A percentile compares a stretch with the other conserved stretches of the same genome.
Evolutionary conservation across 2,888 invertebrate species (phyloP).

Genomic region (Petrolisthes cinctipes): DNA sequence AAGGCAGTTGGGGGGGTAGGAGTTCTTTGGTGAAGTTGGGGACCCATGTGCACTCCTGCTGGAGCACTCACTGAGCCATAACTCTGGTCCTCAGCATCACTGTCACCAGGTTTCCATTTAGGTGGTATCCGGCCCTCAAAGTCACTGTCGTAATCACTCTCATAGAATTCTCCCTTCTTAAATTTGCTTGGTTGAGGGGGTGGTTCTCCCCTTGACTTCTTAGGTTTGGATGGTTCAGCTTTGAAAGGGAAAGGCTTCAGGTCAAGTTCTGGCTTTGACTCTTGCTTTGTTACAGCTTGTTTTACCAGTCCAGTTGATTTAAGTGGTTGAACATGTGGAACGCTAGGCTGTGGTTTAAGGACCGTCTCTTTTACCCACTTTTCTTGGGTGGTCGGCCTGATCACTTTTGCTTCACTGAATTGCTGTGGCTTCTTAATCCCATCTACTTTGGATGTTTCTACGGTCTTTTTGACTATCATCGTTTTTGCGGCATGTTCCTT

Average conservation of each 20-base stretch:
- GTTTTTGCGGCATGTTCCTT: neutral
- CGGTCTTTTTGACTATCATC: constrained; percentile 2
- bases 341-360: neutral
- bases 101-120: constrained; percentile 77
- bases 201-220: constrained; percentile 69
- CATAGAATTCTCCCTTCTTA: constrained; percentile 76
- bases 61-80: constrained; percentile 74
- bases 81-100: constrained; percentile 74
- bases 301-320: constrained; percentile 63
- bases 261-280: constrained; percentile 66
- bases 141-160: constrained; percentile 82
- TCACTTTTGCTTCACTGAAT: constrained; percentile 1
- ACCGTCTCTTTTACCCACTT: constrained; percentile 4
- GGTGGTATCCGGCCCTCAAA: constrained; percentile 74
- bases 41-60: constrained; percentile 1
- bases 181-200: constrained; percentile 78
- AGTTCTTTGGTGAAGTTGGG: constrained; percentile 47
- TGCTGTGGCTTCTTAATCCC: neutral
- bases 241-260: constrained; percentile 73
- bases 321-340: constrained; percentile 44
- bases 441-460: neutral
- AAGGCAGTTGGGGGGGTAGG: constrained; percentile 75
- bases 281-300: constrained; percentile 48
- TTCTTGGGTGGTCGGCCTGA: neutral
- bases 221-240: constrained; percentile 71